Conservation (phyloP, 2,888 invertebrate species). For the Pelosia muscerda region DNA sequence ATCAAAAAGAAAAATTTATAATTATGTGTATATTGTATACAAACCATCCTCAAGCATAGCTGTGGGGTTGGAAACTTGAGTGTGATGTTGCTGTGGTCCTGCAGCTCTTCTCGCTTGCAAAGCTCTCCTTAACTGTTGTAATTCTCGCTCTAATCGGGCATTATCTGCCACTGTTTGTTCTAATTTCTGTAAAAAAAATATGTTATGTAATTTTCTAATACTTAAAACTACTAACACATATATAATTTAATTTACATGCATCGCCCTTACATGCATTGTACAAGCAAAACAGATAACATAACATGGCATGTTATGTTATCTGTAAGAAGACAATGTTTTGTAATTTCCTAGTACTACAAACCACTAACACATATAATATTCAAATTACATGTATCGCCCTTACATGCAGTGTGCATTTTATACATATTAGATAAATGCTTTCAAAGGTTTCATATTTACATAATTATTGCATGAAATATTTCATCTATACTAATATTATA, state of each 20-base stretch:
- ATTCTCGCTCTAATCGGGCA: conserved; percentile 94
- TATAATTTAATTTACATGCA: conserved; percentile 13
- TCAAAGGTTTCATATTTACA: neutral
- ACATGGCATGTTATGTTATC: no score
- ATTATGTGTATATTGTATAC: conserved; percentile 23
- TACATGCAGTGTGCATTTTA: conserved; percentile 12
- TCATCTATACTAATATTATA: no score
- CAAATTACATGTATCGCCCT: conserved; percentile 19
- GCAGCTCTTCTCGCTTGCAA: conserved; percentile 90
- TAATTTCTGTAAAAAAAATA: conserved; percentile 88
- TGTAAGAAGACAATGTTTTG: conserved; percentile 58
- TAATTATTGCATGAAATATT: neutral
- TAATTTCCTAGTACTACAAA: neutral
- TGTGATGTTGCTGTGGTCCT: conserved; percentile 60
- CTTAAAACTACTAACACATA: neutral
- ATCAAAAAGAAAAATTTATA: neutral
- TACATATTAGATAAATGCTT: neutral
- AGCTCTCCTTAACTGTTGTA: conserved; percentile 94
- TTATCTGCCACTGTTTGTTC: conserved; percentile 97
- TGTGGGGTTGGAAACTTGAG: conserved; percentile 70
- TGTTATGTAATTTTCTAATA: neutral
- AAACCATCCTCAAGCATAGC: conserved; percentile 89
- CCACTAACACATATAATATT: neutral
- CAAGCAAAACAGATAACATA: no score
- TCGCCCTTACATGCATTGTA: conserved; percentile 18